Conservation (phyloP, 2,888 invertebrate species). For the Hydroisotoma schaefferi region DNA sequence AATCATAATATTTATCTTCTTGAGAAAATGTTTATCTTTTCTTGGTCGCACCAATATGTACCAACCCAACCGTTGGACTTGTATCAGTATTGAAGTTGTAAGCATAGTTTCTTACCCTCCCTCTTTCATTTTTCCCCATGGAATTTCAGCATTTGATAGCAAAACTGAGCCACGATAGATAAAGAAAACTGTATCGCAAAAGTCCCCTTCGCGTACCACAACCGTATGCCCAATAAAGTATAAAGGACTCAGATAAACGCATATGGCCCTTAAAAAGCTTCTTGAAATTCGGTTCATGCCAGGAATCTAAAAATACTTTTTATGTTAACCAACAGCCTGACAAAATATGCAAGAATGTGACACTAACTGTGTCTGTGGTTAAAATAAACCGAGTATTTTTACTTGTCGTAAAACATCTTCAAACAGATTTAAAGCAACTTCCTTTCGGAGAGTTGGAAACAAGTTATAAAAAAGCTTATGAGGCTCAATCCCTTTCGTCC, state of each 20-base stretch:
- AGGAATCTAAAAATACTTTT: slow-evolving; percentile 16
- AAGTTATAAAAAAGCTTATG: slow-evolving; percentile 28
- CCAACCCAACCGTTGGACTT: too few species aligned
- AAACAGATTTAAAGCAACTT: slow-evolving; percentile 27
- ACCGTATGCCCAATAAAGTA: slow-evolving; percentile 28
- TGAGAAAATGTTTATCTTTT: too few species aligned
- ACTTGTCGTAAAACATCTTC: slow-evolving; percentile 28
- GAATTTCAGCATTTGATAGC: slow-evolving; percentile 12
- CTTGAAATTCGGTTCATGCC: slow-evolving; percentile 18
- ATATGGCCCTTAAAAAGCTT: slow-evolving; percentile 23
- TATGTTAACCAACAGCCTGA: neutral
- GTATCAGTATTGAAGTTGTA: too few species aligned
- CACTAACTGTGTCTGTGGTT: neutral
- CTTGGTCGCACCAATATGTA: too few species aligned
- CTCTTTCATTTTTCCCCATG: neutral
- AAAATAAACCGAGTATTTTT: neutral
- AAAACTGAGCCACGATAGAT: slow-evolving; percentile 23
- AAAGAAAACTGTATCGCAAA: slow-evolving; percentile 31
- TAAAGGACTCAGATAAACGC: slow-evolving; percentile 21
- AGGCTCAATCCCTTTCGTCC: slow-evolving; percentile 32
- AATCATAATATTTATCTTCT: too few species aligned
- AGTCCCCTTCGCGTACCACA: slow-evolving; percentile 25
- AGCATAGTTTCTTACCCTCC: too few species aligned
- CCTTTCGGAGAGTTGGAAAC: slow-evolving; percentile 30
- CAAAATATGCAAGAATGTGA: neutral